Evolutionary conservation across 2,797 vertebrate species (phyloP).

Genomic region (Morus bassanus): DNA sequence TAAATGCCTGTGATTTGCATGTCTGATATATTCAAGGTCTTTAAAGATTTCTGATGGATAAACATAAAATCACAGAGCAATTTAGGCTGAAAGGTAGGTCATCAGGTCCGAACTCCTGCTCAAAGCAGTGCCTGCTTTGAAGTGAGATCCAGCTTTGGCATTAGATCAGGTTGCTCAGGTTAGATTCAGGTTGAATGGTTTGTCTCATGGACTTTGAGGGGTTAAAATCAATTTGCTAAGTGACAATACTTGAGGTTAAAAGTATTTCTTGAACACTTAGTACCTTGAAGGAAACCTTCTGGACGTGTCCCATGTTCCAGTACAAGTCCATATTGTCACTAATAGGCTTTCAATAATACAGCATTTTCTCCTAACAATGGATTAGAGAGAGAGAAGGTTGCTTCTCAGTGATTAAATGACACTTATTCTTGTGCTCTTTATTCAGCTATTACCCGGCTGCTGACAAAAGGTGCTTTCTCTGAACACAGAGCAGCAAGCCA

Average conservation of each 20-base stretch:
- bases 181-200: background rate
- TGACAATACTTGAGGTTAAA: background rate
- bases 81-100: background rate
- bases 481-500: background rate
- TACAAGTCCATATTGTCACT: background rate
- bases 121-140: background rate
- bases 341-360: background rate
- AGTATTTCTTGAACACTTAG: background rate
- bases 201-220: background rate
- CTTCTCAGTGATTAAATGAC: background rate
- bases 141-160: background rate
- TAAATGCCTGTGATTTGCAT: background rate
- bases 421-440: background rate
- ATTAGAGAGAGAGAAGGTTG: background rate
- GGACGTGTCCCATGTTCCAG: background rate
- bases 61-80: background rate
- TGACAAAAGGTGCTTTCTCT: constrained; percentile 37
- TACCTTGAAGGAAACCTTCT: background rate
- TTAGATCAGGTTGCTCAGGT: background rate
- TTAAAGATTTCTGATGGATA: background rate
- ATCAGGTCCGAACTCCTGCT: background rate
- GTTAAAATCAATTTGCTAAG: background rate
- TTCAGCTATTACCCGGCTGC: background rate
- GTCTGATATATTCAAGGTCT: background rate
- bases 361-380: background rate